A percentile compares a stretch with the other conserved stretches of the same genome.
phyloP scores from a whole-genome alignment of 1,140 invertebrate species.

The Aphaenogaster ashmeadi region DNA sequence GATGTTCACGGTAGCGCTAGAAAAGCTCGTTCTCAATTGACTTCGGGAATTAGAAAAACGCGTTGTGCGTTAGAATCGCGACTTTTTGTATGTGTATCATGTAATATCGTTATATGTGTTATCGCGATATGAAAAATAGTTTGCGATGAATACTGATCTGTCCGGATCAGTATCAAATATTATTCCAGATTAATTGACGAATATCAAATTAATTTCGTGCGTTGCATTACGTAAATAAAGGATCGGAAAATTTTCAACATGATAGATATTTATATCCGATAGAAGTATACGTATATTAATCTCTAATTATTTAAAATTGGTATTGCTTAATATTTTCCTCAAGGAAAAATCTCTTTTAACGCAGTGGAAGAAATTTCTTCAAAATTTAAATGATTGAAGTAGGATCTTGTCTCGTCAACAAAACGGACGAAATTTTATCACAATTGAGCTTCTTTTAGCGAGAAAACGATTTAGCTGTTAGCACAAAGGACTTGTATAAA shows the following conservation, averaged over 20 bases:
- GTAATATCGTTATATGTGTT: background rate
- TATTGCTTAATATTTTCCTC: background rate
- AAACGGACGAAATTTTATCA: background rate
- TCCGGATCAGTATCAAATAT: background rate
- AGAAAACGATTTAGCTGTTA: background rate
- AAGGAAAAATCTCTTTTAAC: constrained; percentile 2
- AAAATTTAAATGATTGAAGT: background rate
- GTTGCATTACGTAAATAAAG: background rate
- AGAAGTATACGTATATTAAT: background rate
- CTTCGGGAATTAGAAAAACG: constrained; percentile 7
- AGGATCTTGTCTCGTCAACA: background rate
- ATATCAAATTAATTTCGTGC: background rate
- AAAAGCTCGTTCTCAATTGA: constrained; percentile 21
- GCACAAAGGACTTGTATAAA: background rate
- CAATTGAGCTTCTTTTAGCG: background rate
- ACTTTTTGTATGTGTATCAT: background rate
- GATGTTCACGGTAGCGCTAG: constrained; percentile 26
- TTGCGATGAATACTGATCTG: background rate
- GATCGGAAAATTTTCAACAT: background rate
- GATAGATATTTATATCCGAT: background rate
- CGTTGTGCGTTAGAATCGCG: background rate
- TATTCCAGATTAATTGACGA: background rate
- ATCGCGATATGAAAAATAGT: background rate
- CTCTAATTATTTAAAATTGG: background rate
- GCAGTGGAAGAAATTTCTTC: background rate